phyloP scores from a whole-genome alignment of 2,888 invertebrate genomes.

The Torymus texanus region DNA sequence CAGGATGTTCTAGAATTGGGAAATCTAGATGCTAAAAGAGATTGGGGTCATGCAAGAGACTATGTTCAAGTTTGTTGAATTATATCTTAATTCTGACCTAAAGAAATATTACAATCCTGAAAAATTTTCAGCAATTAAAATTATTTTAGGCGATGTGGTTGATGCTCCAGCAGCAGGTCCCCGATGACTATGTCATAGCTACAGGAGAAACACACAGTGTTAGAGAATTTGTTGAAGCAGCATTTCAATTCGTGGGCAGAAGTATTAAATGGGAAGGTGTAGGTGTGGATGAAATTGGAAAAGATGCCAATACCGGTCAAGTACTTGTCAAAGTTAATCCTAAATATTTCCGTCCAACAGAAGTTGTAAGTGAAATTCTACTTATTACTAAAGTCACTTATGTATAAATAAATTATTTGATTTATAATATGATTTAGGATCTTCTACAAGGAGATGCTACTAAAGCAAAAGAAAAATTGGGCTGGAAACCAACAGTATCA shows the following conservation, averaged over 20 bases:
- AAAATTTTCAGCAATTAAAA: slow-evolving; percentile 7
- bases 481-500: slow-evolving; percentile 91
- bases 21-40: slow-evolving; percentile 94
- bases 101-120: too few relatives aligned
- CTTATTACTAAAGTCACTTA: too few relatives aligned
- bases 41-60: slow-evolving; percentile 99
- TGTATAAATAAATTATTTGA: too few relatives aligned
- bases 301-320: slow-evolving; percentile 80
- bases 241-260: slow-evolving; percentile 89
- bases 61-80: slow-evolving; percentile 86
- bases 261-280: slow-evolving; percentile 91
- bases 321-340: slow-evolving; percentile 92
- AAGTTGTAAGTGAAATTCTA: slow-evolving; percentile 84
- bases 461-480: slow-evolving; percentile 90
- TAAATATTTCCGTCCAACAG: slow-evolving; percentile 97
- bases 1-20: slow-evolving; percentile 92
- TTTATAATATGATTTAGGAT: slow-evolving; percentile 78
- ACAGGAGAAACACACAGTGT: slow-evolving; percentile 97
- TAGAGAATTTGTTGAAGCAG: slow-evolving; percentile 94
- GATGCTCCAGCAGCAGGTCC: slow-evolving; percentile 94
- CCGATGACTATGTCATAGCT: slow-evolving; percentile 98
- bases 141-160: slow-evolving; percentile 95
- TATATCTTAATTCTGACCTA: slow-evolving; percentile 23
- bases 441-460: slow-evolving; percentile 93
- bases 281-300: slow-evolving; percentile 89